These are phyloP conservation scores for Triplophysa yarkandensis DNA, from an alignment of 2,797 vertebrate genomes.

Conservation along the genomic window DNA sequence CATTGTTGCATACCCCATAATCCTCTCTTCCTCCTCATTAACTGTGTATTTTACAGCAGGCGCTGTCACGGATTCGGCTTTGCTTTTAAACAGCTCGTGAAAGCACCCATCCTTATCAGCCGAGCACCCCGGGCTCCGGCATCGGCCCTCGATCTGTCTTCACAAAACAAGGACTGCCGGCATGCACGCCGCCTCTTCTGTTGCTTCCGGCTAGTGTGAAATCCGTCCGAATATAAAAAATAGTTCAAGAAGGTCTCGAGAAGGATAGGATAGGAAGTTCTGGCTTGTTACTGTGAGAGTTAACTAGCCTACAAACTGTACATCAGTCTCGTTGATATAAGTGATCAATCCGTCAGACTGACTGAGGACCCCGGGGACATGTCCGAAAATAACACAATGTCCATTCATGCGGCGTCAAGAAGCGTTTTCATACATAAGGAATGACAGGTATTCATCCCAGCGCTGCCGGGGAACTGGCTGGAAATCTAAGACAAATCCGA, in stretches of 20 bases:
- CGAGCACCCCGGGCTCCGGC: neutral
- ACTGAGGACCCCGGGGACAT: neutral
- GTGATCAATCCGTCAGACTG: conserved; percentile 12
- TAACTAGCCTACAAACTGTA: neutral
- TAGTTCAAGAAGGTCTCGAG: neutral
- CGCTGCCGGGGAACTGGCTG: conserved; percentile 5
- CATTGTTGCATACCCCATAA: conserved; percentile 22
- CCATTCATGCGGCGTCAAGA: conserved; percentile 19
- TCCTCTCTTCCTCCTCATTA: conserved; percentile 26
- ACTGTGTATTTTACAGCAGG: conserved; percentile 23
- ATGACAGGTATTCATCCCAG: conserved; percentile 37
- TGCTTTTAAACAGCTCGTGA: conserved; percentile 25
- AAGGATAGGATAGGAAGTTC: no score
- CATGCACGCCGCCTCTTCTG: neutral
- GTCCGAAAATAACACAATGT: conserved; percentile 37
- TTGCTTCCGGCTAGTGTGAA: neutral
- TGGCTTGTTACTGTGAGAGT: neutral
- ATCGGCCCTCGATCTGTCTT: conserved; percentile 1
- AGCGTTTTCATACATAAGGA: conserved; percentile 33
- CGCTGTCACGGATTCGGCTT: neutral
- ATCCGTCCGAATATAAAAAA: neutral
- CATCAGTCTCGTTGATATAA: neutral
- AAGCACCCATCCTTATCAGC: conserved; percentile 33
- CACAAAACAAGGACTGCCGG: neutral
- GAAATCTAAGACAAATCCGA: conserved; percentile 45